Evolutionary conservation across 2,888 invertebrate genomes (phyloP), one percentile per base, ranked within the genome.

Genomic region (Dynastes maya): DNA sequence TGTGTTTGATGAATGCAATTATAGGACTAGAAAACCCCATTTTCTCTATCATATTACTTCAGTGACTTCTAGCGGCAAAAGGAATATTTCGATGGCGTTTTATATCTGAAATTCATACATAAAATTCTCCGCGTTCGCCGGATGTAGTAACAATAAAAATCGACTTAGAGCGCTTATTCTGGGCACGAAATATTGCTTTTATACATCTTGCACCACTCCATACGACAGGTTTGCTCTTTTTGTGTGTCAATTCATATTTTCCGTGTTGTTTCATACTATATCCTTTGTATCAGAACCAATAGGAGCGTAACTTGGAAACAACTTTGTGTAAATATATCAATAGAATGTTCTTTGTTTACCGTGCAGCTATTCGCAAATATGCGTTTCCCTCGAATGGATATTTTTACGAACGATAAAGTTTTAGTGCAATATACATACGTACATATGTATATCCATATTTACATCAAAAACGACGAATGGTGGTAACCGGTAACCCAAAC

Each of bases 101-200:
- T 80, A 79, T 75, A 77, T 78, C 40, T 65, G 78, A 81, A 81
- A 80, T 81, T 78, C 78, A 81, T 79, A 80, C 78, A 78, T 78
- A 81, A 80, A 80, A 80, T 77, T 70, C 76, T 76, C 40, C 37
- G 77, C 70, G 79, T 72, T 74, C 80, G 79, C 78, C 79, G 81
- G 78, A 82, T 80, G 81, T 79, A 80, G 78, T 81, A 76, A 80
- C 82, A 81, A 83, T 83, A 83, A 83, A 83, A 82, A 81, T 81
- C 81, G 82, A 82, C 82, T 83, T 82, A 82, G 72, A 79, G 79
- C 78, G 70, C 78, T 80, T 82, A 82, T 83, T 81, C 83, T 63
- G 80, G 77, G 80, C 83, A 83, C 83, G 83, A 81, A 83, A 82
- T 83, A 82, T 83, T 83, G 81, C 82, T 83, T 81, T 83, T 83